Conservation (phyloP, 2,113 vertebrate genomes). For the Corvus hawaiiensis region DNA sequence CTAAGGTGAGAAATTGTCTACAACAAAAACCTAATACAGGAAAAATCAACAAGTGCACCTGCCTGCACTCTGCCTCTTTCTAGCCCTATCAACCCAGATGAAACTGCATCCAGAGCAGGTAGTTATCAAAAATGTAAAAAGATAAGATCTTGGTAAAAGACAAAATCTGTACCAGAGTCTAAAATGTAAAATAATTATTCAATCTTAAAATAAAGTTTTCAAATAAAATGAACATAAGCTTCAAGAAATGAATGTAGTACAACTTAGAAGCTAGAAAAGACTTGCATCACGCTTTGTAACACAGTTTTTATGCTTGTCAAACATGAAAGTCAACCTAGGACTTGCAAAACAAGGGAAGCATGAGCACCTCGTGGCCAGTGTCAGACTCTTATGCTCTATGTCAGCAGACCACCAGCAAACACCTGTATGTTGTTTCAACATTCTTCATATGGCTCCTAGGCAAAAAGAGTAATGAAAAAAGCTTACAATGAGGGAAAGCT, state of each 20-base stretch:
- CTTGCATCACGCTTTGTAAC: neutral
- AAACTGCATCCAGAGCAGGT: neutral
- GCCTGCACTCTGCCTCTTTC: neutral
- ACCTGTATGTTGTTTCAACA: neutral
- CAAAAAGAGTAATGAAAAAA: neutral
- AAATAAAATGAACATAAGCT: neutral
- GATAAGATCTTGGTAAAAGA: neutral
- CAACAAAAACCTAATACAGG: neutral
- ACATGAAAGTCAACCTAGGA: neutral
- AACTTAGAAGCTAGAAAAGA: neutral
- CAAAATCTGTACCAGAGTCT: neutral
- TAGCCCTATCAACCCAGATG: neutral
- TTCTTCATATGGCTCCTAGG: neutral
- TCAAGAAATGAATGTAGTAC: neutral
- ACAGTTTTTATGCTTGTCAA: neutral
- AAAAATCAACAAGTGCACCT: neutral
- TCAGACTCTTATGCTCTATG: neutral
- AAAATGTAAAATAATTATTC: neutral
- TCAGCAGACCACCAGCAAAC: neutral
- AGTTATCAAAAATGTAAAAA: neutral
- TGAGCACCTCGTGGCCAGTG: neutral
- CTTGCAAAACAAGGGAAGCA: neutral
- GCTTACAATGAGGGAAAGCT: neutral
- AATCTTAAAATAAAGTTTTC: neutral
- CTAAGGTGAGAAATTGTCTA: neutral